These are phyloP conservation scores for Ennomos fuscantarius DNA, from an alignment of 2,888 invertebrate species.

Conservation along the genomic window DNA sequence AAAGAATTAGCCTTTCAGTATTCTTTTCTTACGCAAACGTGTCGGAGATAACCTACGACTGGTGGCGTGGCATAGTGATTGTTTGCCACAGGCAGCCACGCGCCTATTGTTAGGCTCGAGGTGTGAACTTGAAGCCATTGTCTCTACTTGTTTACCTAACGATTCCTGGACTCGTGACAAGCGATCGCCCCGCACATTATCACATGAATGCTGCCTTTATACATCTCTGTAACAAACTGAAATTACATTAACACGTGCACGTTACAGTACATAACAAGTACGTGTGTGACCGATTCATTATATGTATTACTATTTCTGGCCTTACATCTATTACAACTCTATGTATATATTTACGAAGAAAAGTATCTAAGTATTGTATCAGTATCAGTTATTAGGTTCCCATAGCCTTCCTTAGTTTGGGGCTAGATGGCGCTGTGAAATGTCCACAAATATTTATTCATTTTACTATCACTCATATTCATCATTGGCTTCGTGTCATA, in stretches of 20 bases:
- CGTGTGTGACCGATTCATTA: constrained; percentile 25
- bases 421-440: no score
- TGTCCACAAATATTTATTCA: no score
- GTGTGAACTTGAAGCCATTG: constrained; percentile 53
- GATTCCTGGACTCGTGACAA: constrained; percentile 36
- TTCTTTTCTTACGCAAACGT: constrained; percentile 14
- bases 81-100: constrained; percentile 30
- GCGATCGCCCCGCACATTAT: constrained; percentile 33
- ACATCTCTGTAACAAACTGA: constrained; percentile 22
- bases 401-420: no score
- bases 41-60: constrained; percentile 11
- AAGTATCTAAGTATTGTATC: no score
- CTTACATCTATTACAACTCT: no score
- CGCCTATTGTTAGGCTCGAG: constrained; percentile 47
- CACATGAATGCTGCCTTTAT: constrained; percentile 10
- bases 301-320: constrained; percentile 17
- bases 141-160: constrained; percentile 57
- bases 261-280: constrained; percentile 1
- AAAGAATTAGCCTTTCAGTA: no score
- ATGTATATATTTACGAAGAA: no score
- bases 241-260: constrained; percentile 23
- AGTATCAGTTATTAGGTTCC: no score
- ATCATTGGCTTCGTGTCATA: no score
- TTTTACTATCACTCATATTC: no score
- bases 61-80: constrained; percentile 6